phyloP scores from a whole-genome alignment of 1,140 invertebrate species.

The Yoshiicerus persimilis region DNA sequence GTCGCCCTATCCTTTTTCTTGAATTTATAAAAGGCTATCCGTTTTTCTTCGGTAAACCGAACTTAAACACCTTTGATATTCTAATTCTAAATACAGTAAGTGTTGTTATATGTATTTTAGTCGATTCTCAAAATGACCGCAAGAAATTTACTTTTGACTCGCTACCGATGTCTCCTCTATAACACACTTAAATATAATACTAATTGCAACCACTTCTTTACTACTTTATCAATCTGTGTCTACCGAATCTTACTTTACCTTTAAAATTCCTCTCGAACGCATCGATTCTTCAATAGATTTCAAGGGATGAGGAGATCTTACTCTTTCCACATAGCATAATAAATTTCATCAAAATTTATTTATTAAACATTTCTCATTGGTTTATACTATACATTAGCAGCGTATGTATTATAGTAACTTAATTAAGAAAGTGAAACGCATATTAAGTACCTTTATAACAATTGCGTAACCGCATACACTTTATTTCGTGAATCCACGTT shows the following conservation, averaged over 20 bases:
- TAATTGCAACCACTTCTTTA: background rate
- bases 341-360: background rate
- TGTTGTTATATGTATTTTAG: background rate
- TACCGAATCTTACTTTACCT: background rate
- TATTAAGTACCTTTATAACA: too few relatives aligned
- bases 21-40: too few relatives aligned
- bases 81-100: too few relatives aligned
- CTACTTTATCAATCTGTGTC: background rate
- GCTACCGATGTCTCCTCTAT: background rate
- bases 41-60: background rate
- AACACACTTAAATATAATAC: background rate
- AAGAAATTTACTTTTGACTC: background rate
- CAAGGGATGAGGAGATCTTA: slow-evolving; percentile 1
- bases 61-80: background rate
- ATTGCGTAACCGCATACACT: background rate
- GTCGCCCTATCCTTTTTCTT: background rate
- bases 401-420: background rate
- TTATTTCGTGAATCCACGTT: too few relatives aligned
- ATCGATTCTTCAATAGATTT: background rate
- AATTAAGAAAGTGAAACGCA: background rate
- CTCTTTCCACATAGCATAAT: background rate
- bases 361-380: background rate
- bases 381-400: background rate
- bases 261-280: background rate
- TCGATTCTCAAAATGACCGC: background rate